These are phyloP conservation scores for Neoascia interrupta DNA, from an alignment of 2,888 invertebrate species.

Conservation along the genomic window DNA sequence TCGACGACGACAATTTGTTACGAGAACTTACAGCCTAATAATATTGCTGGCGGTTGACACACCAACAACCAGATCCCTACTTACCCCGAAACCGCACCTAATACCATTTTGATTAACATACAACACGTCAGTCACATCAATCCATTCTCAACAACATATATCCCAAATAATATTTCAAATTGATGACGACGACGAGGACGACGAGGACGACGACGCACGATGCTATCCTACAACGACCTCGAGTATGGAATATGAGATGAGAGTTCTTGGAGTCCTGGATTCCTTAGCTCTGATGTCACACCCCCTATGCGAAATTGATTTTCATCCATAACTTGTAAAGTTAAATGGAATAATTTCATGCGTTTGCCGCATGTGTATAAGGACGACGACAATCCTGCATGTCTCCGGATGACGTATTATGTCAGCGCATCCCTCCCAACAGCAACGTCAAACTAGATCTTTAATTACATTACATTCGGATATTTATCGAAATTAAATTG, in stretches of 20 bases:
- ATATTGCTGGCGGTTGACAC: neutral
- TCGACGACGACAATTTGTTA: neutral
- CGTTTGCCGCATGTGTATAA: neutral
- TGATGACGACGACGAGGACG: slow-evolving; percentile 30
- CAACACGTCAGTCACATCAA: slow-evolving; percentile 11
- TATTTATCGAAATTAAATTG: slow-evolving; percentile 51
- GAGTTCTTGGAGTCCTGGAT: too few relatives aligned
- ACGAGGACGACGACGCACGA: neutral
- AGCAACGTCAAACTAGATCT: slow-evolving; percentile 19
- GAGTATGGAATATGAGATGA: neutral
- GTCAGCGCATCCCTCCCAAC: slow-evolving; percentile 7
- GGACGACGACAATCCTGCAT: too few relatives aligned
- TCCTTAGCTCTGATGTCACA: too few relatives aligned
- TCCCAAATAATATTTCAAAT: slow-evolving; percentile 49
- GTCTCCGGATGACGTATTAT: too few relatives aligned
- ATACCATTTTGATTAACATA: slow-evolving; percentile 45
- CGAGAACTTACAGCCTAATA: neutral
- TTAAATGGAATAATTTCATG: slow-evolving; percentile 20
- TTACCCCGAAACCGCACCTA: slow-evolving; percentile 13
- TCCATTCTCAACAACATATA: slow-evolving; percentile 22
- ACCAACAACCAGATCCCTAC: neutral
- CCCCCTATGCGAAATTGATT: slow-evolving; percentile 19
- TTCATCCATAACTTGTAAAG: slow-evolving; percentile 24
- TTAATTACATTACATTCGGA: slow-evolving; percentile 53
- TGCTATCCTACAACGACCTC: neutral